A percentile compares a stretch with the other conserved stretches of the same genome.
Evolutionary conservation across 2,888 invertebrate genomes (phyloP).

Genomic region (Harpalus rufipes): DNA sequence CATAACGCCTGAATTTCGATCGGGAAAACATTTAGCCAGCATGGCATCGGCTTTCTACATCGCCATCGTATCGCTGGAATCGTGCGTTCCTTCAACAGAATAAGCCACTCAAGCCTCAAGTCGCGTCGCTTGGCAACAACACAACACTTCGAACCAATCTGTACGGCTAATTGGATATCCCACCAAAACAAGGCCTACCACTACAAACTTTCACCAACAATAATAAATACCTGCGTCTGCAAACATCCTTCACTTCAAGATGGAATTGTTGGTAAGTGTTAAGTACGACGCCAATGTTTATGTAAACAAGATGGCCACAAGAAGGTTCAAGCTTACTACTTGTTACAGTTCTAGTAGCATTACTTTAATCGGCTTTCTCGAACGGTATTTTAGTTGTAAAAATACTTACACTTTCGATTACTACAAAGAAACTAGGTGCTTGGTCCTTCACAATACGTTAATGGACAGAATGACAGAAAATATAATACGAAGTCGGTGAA

Average conservation of each 20-base stretch:
- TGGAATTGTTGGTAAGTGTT: neutral
- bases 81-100: conserved; percentile 59
- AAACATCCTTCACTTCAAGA: neutral
- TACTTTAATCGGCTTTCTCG: too few species aligned
- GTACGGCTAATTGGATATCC: conserved; percentile 57
- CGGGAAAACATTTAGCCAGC: conserved; percentile 36
- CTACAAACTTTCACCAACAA: conserved; percentile 5
- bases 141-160: conserved; percentile 44
- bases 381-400: too few species aligned
- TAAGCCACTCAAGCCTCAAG: conserved; percentile 65
- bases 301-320: neutral
- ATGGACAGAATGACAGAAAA: too few species aligned
- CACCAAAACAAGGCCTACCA: conserved; percentile 46
- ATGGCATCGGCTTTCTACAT: neutral
- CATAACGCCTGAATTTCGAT: conserved; percentile 50
- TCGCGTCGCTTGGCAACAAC: conserved; percentile 60
- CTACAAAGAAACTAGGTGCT: too few species aligned
- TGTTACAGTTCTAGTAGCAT: neutral
- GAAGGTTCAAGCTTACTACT: neutral
- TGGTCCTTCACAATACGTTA: too few species aligned
- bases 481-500: too few species aligned
- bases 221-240: conserved; percentile 2
- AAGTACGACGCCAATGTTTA: neutral
- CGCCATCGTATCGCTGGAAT: conserved; percentile 32
- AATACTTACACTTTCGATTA: too few species aligned